Evolutionary conservation across 2,113 vertebrate species (phyloP).

Genomic region (Entelurus aequoreus): DNA sequence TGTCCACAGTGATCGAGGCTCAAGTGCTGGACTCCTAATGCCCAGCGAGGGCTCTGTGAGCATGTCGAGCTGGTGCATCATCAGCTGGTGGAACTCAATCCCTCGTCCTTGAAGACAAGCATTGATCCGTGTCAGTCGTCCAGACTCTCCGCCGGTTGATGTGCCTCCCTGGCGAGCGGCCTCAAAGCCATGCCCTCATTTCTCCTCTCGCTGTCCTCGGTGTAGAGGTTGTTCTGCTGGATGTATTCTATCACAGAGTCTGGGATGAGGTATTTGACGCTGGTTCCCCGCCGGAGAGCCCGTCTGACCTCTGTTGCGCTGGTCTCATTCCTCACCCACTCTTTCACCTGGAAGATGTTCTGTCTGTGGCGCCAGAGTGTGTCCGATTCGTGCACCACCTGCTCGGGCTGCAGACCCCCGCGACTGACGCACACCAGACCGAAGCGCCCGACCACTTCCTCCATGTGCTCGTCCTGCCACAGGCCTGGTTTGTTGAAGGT

Average conservation of each 20-base stretch:
- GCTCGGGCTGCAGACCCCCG: conserved; percentile 64
- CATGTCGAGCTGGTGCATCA: background rate
- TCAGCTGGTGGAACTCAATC: background rate
- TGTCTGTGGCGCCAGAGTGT: conserved; percentile 62
- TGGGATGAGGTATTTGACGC: conserved; percentile 84
- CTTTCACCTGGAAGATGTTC: conserved; percentile 79
- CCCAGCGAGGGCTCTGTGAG: background rate
- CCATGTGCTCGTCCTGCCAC: conserved; percentile 80
- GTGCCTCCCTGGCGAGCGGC: conserved; percentile 60
- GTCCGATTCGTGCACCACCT: conserved; percentile 70
- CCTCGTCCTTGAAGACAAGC: too few relatives aligned
- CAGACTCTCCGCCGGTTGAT: conserved; percentile 36
- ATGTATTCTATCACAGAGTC: conserved; percentile 84
- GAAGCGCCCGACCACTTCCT: conserved; percentile 80
- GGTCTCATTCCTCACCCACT: conserved; percentile 81
- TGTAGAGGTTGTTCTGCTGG: conserved; percentile 76
- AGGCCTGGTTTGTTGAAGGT: conserved; percentile 79
- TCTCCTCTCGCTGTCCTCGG: conserved; percentile 62
- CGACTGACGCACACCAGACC: conserved; percentile 83
- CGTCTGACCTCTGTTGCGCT: conserved; percentile 78
- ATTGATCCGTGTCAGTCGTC: conserved; percentile 49
- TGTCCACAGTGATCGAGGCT: background rate
- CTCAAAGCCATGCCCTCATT: conserved; percentile 66
- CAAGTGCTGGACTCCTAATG: background rate
- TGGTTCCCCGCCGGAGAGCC: conserved; percentile 73